Percentiles rank a stretch among this genome's conserved stretches.
Conservation (phyloP, 2,113 vertebrate species). For the Bubo scandiacus region DNA sequence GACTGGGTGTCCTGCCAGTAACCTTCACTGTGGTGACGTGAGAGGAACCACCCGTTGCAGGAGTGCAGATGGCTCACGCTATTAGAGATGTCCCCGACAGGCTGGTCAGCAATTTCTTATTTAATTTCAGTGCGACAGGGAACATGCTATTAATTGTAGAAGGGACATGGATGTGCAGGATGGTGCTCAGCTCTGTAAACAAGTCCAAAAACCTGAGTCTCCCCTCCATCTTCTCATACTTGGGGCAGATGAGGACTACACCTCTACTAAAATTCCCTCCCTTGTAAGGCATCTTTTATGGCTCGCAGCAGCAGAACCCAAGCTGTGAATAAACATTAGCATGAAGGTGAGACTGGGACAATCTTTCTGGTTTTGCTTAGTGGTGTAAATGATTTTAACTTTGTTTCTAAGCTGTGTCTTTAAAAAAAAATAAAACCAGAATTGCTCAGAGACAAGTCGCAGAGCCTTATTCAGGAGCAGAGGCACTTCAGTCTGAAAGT, state of each 20-base stretch:
- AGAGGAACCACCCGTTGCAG: not conserved
- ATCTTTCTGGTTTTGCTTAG: not conserved
- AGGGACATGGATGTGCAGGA: not conserved
- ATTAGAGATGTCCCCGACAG: not conserved
- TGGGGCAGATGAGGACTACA: not conserved
- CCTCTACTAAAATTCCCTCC: not conserved
- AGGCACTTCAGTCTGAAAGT: not conserved
- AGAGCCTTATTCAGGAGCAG: not conserved
- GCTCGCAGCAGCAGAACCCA: not conserved
- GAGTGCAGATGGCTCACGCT: not conserved
- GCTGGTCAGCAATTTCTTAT: not conserved
- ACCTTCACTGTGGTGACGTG: not conserved
- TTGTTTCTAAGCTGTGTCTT: not conserved
- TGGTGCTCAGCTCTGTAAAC: not conserved
- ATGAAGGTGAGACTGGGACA: not conserved
- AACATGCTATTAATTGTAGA: not conserved
- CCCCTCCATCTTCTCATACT: not conserved
- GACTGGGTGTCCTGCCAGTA: constrained; percentile 42
- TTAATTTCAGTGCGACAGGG: not conserved
- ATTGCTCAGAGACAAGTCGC: not conserved
- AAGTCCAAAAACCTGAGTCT: not conserved
- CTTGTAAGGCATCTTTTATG: not conserved
- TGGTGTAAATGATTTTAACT: not conserved
- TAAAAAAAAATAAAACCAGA: not conserved
- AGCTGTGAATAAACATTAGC: not conserved